These are phyloP conservation scores for Piscicola geometra DNA, from an alignment of 2,888 invertebrate genomes.

Conservation along the genomic window DNA sequence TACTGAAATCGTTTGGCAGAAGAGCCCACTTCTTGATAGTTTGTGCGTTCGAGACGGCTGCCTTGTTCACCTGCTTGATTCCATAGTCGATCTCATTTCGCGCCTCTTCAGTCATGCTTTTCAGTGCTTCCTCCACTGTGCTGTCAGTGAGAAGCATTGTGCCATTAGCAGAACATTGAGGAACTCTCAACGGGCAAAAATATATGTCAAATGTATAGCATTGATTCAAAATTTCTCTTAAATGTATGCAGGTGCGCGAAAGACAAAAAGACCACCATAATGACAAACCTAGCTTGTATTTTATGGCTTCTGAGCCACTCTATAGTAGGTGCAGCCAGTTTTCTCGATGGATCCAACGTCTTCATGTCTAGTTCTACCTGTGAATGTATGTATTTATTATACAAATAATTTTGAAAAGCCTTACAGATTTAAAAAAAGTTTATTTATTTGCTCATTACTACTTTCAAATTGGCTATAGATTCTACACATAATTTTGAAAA, in stretches of 20 bases:
- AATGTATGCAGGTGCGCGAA: not conserved
- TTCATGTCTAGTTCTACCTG: not conserved
- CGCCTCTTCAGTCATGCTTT: not conserved
- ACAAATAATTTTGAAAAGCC: too few relatives aligned
- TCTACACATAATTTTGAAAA: too few relatives aligned
- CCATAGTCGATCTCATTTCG: constrained; percentile 61
- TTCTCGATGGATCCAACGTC: not conserved
- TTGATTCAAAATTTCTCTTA: too few relatives aligned
- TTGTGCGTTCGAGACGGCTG: constrained; percentile 76
- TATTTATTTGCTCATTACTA: too few relatives aligned
- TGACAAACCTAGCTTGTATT: not conserved
- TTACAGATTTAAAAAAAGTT: too few relatives aligned
- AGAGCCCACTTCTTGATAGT: constrained; percentile 80
- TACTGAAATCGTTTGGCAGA: constrained; percentile 77
- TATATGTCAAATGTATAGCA: too few relatives aligned
- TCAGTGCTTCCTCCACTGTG: not conserved
- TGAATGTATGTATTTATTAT: too few relatives aligned
- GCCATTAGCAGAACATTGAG: too few relatives aligned
- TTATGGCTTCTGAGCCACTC: not conserved
- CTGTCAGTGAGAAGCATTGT: not conserved
- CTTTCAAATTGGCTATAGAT: too few relatives aligned
- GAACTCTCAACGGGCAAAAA: too few relatives aligned
- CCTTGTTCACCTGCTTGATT: constrained; percentile 69
- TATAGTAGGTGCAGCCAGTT: not conserved
- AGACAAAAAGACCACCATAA: not conserved